Evolutionary conservation across 2,113 vertebrate genomes (phyloP), one percentile per base, ranked within the genome.

Genomic region (Prolemur simus): DNA sequence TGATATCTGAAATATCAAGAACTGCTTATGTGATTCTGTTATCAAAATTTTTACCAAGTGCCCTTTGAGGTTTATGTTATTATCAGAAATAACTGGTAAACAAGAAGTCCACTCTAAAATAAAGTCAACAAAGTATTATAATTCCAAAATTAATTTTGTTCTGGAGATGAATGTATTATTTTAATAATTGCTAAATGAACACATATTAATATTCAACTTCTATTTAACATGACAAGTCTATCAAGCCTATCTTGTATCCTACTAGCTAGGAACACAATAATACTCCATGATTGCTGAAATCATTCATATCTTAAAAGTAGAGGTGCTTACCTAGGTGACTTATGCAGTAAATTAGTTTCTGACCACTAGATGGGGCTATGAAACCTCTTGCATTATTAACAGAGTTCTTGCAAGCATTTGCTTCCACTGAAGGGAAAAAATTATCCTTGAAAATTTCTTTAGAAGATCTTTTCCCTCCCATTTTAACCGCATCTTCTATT

Each of bases 361-460:
- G 71, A 93, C 98, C 98, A 97, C 99, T 98, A 99, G 98, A 96
- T 98, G 98, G 98, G 54, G 98, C 97, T 98, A 25, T 96, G 74
- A 91, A 98, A 96, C 98, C 81, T 98, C 64, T 89, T 90, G 96
- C 95, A 80, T 64, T 97, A 92, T 94, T 97, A 94, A 52, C 34
- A 71, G 14, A 11, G 58, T 8, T 83, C 76, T 86, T 84, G 54
- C n/a, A 92, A 95, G 96, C 8, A 66, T 17, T 92, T 91, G n/a
- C 54, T 97, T 98, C 80, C 47, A 45, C 89, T 92, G 27, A 83
- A 94, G 83, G 91, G 64, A 91, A 73, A 74, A 71, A 6, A 14
- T 32, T 84, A 85, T 87, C 71, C 83, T 56, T 34, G 5, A 69
- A 52, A 10, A 47, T 92, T 95, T 91, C 68, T 91, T 68, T 68